A percentile compares a stretch with the other conserved stretches of the same genome.
Evolutionary conservation across 2,888 invertebrate species (phyloP).

Genomic region (Sphecodes monilicornis): DNA sequence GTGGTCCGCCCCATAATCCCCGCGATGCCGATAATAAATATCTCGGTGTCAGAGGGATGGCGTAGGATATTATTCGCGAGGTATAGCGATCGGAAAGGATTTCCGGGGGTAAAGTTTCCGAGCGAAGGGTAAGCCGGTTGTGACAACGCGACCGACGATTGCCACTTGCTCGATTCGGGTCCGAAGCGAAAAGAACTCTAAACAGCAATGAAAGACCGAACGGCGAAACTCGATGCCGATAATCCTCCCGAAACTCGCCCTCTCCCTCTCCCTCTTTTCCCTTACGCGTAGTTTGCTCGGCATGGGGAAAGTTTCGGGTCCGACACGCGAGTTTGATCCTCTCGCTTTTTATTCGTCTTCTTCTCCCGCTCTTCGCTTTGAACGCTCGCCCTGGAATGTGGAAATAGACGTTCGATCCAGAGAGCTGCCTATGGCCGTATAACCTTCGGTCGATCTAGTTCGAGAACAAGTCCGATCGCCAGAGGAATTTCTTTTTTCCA

Average conservation of each 20-base stretch:
- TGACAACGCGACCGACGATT: constrained; percentile 38
- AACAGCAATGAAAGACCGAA: constrained; percentile 65
- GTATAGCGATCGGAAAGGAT: constrained; percentile 20
- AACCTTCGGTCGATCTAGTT: constrained; percentile 32
- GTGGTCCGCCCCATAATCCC: not conserved
- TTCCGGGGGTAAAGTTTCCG: not conserved
- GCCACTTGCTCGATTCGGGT: constrained; percentile 27
- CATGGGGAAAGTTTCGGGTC: constrained; percentile 48
- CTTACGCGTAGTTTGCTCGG: constrained; percentile 3
- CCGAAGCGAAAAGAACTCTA: constrained; percentile 61
- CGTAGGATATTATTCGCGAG: not conserved
- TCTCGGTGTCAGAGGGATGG: not conserved
- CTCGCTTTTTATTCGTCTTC: constrained; percentile 40
- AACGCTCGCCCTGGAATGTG: constrained; percentile 39
- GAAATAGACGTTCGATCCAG: constrained; percentile 56
- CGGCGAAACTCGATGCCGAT: constrained; percentile 63
- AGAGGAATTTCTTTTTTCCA: constrained; percentile 17
- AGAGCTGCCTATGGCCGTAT: constrained; percentile 33
- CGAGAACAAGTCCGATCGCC: constrained; percentile 24
- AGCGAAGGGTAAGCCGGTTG: not conserved
- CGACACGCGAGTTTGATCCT: constrained; percentile 61
- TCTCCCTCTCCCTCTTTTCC: not conserved
- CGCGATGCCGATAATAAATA: not conserved
- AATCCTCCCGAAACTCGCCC: constrained; percentile 50
- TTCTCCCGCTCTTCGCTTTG: constrained; percentile 29